Base-by-base conservation (phyloP, 1,140 invertebrate genomes). In the Neuroterus valhalla region DNA sequence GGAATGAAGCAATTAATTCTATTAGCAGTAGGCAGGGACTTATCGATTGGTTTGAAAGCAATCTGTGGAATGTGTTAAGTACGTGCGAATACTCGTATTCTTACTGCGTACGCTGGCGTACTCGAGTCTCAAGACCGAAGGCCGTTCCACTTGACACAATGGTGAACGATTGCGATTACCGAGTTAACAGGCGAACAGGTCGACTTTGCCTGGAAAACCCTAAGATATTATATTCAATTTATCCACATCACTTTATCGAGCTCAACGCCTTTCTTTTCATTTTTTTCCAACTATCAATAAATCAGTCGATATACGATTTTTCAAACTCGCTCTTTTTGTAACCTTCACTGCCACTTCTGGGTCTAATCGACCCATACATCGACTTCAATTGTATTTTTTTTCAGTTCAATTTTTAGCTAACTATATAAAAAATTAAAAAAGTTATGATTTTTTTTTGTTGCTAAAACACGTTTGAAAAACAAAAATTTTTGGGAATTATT, bases 31-130 rank as follows among this genome's bases (percentile, higher is more conserved):
- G 52, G 52, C 26, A 62, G 23, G 55, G 55, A 26, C 21, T 26
- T 62, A 62, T 62, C 55, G 55, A 62, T 62, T 62, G 55, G 23
- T 62, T 62, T 1, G n/a, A 31, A 62, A 62, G 55, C 55, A 62
- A 62, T 62, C 55, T 62, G 2, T 62, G 55, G 55, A 62, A 62
- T 62, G 55, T 26, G 55, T 62, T 62, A 62, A 62, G 55, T 62
- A 62, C 55, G 55, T 62, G 55, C 55, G 55, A 62, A 62, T 62
- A 62, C 55, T 62, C 55, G 55, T 62, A 62, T 62, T 62, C 55
- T 62, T 62, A 62, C 55, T 26, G 55, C 55, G 55, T 62, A 62
- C 15, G 6, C 11, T 62, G 55, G 55, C 26, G 55, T 23, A 62
- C 23, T 62, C 55, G 31, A 62, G 26, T 62, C 55, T 62, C 55